Percentiles rank a stretch among this genome's conserved stretches.
phyloP scores from a whole-genome alignment of 1,140 invertebrate genomes.

The Trichonephila clavata region DNA sequence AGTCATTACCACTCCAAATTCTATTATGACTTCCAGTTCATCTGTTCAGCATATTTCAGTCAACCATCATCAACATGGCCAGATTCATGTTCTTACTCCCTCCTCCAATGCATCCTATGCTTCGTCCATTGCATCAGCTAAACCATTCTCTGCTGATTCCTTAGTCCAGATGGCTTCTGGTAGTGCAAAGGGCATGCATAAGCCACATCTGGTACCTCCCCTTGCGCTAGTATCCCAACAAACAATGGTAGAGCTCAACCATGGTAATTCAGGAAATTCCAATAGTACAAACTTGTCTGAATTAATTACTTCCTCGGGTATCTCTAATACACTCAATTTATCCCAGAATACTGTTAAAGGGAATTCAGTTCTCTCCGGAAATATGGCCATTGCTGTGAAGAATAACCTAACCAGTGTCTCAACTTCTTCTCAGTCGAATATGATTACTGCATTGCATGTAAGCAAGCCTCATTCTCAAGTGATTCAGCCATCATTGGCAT shows the following conservation, averaged over 20 bases:
- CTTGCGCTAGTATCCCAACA: constrained; percentile 64
- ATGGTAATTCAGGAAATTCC: constrained; percentile 63
- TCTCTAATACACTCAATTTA: constrained; percentile 52
- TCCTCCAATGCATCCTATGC: constrained; percentile 63
- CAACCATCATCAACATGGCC: constrained; percentile 57
- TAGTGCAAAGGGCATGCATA: constrained; percentile 32
- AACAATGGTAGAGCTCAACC: constrained; percentile 66
- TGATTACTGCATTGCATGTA: constrained; percentile 68
- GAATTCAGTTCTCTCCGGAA: constrained; percentile 59
- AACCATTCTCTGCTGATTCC: constrained; percentile 66
- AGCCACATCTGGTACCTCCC: constrained; percentile 63
- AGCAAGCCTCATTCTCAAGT: constrained; percentile 72
- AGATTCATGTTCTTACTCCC: constrained; percentile 71
- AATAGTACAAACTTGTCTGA: constrained; percentile 23
- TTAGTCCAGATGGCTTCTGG: constrained; percentile 64
- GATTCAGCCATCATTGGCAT: constrained; percentile 56
- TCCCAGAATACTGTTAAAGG: constrained; percentile 61
- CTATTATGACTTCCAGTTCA: constrained; percentile 63
- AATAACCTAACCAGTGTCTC: constrained; percentile 37
- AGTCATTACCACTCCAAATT: constrained; percentile 67
- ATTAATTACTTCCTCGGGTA: constrained; percentile 28
- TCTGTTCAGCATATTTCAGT: constrained; percentile 49
- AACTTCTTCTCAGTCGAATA: constrained; percentile 49
- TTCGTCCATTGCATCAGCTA: constrained; percentile 56
- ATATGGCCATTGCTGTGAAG: constrained; percentile 69